Base-by-base conservation (phyloP, 2,888 invertebrate species). In the Agrochola lota region DNA sequence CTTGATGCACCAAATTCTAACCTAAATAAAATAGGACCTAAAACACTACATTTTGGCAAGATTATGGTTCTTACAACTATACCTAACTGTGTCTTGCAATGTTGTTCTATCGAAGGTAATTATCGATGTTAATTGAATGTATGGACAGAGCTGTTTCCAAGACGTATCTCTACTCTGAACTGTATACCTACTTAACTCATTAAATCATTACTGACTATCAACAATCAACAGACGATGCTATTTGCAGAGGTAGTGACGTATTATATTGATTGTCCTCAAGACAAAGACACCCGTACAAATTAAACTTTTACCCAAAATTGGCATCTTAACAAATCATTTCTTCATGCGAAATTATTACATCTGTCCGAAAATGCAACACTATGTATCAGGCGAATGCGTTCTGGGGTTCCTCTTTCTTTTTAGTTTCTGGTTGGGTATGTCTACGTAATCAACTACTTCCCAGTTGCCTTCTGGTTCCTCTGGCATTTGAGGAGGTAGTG, bases 401-500 rank as follows among this genome's bases (percentile, higher is more conserved):
- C 73, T 82, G 12, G 78, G 75, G n/a, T 43, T 78, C 71, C 84
- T 85, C 40, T 78, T 82, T 68, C 83, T 67, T 69, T 78, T 81
- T 9, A 59, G 52, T n/a, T 77, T 80, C 30, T 86, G 89, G 17
- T 84, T 63, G 9, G 74, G 97, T 81, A 98, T 90, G 86, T 98
- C 97, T 6, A 98, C 92, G 90, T 98, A 98, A 93, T 98, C 98
- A 35, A 97, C 92, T 60, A 97, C 97, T 90, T 97, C 97, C 98
- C 98, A 98, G 84, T 97, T 97, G 70, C 96, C 94, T 80, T 97
- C 97, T 0, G 95, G 94, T 68, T 97, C 97, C 8, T 96, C 96
- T 7, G 94, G 94, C n/a, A 96, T 91, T 57, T 95, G 93, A 0
- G 96, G 97, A 4, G 97, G 97, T 23, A 96, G 92, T n/a, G 97